Evolutionary conservation across 1,140 invertebrate species (phyloP).

Genomic region (Brachionus calyciflorus): DNA sequence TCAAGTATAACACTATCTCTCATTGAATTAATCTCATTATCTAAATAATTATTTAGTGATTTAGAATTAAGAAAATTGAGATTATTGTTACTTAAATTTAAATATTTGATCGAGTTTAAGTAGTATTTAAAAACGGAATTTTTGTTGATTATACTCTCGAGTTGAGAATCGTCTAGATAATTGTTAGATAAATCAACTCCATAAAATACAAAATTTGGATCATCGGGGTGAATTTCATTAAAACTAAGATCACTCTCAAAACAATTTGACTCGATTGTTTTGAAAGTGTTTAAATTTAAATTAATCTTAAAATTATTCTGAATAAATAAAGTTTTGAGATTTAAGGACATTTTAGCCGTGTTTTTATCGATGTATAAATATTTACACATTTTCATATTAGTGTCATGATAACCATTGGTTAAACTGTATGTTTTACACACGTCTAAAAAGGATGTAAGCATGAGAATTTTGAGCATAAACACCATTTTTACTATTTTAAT

Average conservation of each 20-base stretch:
- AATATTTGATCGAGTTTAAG: background rate
- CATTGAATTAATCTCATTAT: constrained; percentile 18
- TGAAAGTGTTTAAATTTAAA: background rate
- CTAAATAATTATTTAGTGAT: background rate
- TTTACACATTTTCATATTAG: background rate
- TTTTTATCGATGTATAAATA: constrained; percentile 9
- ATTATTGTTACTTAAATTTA: constrained; percentile 36
- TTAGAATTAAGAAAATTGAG: background rate
- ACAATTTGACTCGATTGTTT: background rate
- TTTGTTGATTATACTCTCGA: constrained; percentile 22
- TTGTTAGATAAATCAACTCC: constrained; percentile 22
- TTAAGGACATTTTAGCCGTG: background rate
- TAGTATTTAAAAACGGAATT: constrained; percentile 32
- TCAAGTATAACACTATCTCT: background rate
- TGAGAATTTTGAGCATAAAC: too few relatives aligned
- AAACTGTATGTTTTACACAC: background rate
- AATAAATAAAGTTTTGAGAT: background rate
- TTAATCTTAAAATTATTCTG: background rate
- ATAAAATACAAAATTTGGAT: background rate
- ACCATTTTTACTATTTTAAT: too few relatives aligned
- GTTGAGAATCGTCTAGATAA: background rate
- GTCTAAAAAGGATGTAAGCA: too few relatives aligned
- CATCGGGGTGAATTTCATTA: background rate
- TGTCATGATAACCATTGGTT: background rate
- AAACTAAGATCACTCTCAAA: background rate